Base-by-base conservation (phyloP, 2,888 invertebrate species). In the Margaritifera margaritifera region DNA sequence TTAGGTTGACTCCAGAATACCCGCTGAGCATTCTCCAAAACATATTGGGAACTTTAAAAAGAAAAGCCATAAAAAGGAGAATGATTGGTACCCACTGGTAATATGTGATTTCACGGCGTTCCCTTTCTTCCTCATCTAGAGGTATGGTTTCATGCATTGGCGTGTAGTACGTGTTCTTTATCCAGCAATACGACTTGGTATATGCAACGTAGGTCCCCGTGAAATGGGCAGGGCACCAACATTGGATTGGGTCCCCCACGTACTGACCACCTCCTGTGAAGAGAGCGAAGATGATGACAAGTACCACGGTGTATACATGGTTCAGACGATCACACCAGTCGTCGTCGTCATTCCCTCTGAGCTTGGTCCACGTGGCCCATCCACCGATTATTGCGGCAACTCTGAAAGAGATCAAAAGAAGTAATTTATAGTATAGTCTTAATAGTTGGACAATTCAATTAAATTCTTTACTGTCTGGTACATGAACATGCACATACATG, bases 11-110 rank as follows among this genome's bases (percentile, higher is more conserved):
- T 25, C 86, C 87, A 31, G 83, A 83, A n/a, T 75, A 77, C 19
- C 85, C 80, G 59, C 81, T 82, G 68, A 91, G 84, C 68, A 91
- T 85, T 52, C 91, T 80, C 91, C 91, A 91, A 22, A 91, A 68
- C 53, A 91, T 83, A 53, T 89, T 87, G 5, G 91, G 91, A 56
- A 90, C 79, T 79, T 91, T 91, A 85, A 91, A 91, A 51, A 91
- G 79, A 69, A 91, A 88, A 18, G 91, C 91, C 86, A 91, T 91
- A 66, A 90, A 84, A 54, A 91, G 89, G 22, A 91, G 87, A 64
- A 91, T 86, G 82, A 91, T 84, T 71, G 91, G 89, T 75, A 90
- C 86, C 91, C 86, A 86, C 75, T 86, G 86, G 79, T 86, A 86
- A 75, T 86, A 86, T 64, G 84, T 84, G 50, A 86, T 76, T 72